Base-by-base conservation (phyloP, 1,140 invertebrate species). In the Drosophila gunungcola region DNA sequence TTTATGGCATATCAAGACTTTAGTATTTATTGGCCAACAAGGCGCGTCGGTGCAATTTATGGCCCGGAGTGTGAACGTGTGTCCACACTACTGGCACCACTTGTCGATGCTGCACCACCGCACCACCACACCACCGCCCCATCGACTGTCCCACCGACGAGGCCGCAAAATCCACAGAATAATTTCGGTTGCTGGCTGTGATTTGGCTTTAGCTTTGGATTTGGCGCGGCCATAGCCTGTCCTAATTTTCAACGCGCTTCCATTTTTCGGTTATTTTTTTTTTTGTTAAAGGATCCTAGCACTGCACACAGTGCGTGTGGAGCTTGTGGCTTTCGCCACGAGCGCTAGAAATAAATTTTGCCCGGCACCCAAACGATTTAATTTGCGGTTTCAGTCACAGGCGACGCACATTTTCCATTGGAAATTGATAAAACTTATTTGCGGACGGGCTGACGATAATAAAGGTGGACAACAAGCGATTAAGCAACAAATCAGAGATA, bases 381-480 rank as follows among this genome's bases (percentile, higher is more conserved):
- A 89, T 89, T 89, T 89, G 84, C 80, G 84, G 84, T 78, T 89
- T 77, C 72, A 78, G 64, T 73, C 79, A 89, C 76, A 77, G 55
- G 46, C 56, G 57, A 68, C 41, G 38, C 53, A 27, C 53, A 32
- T 60, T 63, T 58, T 63, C 39, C 67, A 78, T 58, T 58, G 64
- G 45, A 82, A 85, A 86, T 82, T 82, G 73, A 81, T 82, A 74
- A 82, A 81, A 86, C 77, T 74, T 74, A 70, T 83, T 83, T 78
- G 69, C 38, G 79, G 54, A 63, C 61, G 56, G 69, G 41, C 34
- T 29, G 46, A 3, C 65, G 25, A 16, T 62, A 52, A 62, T 61
- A 69, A 45, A 52, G 34, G 55, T 10, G 29, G 39, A 57, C 64
- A 73, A 53, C 52, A 64, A 74, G 42, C 70, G 38, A 57, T 75